Evolutionary conservation across 2,888 invertebrate species (phyloP).

Genomic region (Pogonocherus hispidulus): DNA sequence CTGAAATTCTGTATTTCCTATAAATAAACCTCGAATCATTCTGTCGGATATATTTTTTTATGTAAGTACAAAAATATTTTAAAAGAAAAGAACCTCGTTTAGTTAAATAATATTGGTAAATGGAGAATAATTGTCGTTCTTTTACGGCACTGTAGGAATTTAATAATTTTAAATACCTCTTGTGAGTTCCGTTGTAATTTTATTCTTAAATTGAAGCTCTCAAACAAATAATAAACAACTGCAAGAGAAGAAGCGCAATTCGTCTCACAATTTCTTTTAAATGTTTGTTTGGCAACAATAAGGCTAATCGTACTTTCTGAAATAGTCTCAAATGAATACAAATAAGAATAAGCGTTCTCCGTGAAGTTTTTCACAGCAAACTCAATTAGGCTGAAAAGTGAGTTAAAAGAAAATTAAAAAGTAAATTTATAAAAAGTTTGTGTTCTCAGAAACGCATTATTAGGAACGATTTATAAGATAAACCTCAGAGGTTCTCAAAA

Average conservation of each 20-base stretch:
- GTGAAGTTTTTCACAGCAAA: conserved; percentile 59
- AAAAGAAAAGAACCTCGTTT: too few relatives aligned
- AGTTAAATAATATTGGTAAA: too few relatives aligned
- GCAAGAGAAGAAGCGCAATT: not conserved
- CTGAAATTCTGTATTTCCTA: too few relatives aligned
- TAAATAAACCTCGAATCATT: too few relatives aligned
- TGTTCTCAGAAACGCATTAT: conserved; percentile 57
- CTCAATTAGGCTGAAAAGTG: conserved; percentile 63
- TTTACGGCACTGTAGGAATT: not conserved
- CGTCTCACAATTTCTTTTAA: conserved; percentile 34
- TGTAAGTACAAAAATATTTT: too few relatives aligned
- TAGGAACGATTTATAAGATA: conserved; percentile 45
- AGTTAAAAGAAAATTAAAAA: conserved; percentile 63
- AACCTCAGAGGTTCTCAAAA: conserved; percentile 41
- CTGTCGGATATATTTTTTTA: too few relatives aligned
- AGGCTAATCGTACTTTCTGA: conserved; percentile 47
- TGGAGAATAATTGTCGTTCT: too few relatives aligned
- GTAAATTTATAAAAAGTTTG: conserved; percentile 61
- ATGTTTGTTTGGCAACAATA: conserved; percentile 48
- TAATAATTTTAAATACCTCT: not conserved
- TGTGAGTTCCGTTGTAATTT: not conserved
- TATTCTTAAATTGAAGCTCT: not conserved
- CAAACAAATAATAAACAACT: not conserved
- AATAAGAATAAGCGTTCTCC: conserved; percentile 53
- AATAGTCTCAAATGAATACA: conserved; percentile 51